Percentiles rank a stretch among this genome's conserved stretches.
Conservation (phyloP, 2,113 vertebrate species). For the Candoia aspera region DNA sequence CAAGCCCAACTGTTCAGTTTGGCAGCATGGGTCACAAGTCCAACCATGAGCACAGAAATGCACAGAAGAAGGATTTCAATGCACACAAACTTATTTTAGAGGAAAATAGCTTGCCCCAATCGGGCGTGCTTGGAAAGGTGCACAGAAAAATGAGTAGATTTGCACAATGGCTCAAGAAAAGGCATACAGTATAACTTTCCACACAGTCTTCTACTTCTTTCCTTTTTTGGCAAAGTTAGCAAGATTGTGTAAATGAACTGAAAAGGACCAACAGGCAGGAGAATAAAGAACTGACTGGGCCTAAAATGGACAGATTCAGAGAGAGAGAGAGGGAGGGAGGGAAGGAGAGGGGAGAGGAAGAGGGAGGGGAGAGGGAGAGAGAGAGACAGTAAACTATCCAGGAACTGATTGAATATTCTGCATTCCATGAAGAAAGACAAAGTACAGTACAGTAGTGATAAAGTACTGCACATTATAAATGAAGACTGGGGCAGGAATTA, state of each 20-base stretch:
- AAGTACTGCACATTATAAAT: not conserved
- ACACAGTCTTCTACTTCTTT: not conserved
- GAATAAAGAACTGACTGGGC: not conserved
- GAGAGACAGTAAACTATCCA: not conserved
- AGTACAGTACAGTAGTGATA: no score
- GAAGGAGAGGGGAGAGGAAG: not conserved
- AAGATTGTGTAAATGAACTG: not conserved
- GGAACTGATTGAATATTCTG: not conserved
- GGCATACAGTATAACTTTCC: not conserved
- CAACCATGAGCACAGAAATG: not conserved
- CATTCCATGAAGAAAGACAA: not conserved
- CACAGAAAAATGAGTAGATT: not conserved
- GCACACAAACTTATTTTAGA: not conserved
- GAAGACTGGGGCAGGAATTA: not conserved
- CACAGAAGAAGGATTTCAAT: not conserved
- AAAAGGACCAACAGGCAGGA: not conserved
- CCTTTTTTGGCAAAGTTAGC: not conserved
- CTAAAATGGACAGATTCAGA: not conserved
- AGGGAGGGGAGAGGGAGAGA: not conserved
- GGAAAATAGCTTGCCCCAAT: not conserved
- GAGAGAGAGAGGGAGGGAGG: not conserved
- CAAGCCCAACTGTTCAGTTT: not conserved
- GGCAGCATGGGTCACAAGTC: not conserved
- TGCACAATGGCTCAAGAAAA: not conserved
- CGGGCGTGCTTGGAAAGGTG: not conserved